Evolutionary conservation across 2,113 vertebrate genomes (phyloP).

Genomic region (Cardinalis cardinalis): DNA sequence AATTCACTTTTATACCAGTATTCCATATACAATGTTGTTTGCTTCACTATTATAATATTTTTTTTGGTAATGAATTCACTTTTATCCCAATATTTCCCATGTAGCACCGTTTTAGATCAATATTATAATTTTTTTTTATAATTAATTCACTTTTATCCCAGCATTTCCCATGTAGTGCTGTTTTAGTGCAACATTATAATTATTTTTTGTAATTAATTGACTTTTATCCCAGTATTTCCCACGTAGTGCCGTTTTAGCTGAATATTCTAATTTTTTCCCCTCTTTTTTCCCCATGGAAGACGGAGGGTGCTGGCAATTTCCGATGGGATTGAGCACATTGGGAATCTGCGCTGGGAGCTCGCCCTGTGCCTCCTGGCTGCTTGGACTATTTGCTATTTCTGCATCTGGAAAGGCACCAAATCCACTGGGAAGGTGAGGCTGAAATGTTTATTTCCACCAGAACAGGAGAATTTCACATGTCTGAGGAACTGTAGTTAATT

Average conservation of each 20-base stretch:
- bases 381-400: slow-evolving; percentile 98
- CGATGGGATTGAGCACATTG: slow-evolving; percentile 91
- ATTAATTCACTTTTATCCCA: not conserved
- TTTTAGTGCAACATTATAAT: rapidly evolving
- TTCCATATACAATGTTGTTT: not conserved
- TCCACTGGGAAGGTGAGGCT: slow-evolving; percentile 94
- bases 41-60: too few relatives aligned
- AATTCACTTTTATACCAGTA: not conserved
- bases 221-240: not conserved
- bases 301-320: slow-evolving; percentile 93
- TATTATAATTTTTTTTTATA: not conserved
- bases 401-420: slow-evolving; percentile 99
- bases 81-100: not conserved
- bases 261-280: not conserved
- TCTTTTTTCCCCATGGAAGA: slow-evolving; percentile 29
- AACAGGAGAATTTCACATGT: not conserved
- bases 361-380: slow-evolving; percentile 91
- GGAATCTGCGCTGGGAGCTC: slow-evolving; percentile 92
- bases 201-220: too few relatives aligned
- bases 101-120: rapidly evolving
- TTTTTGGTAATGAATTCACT: too few relatives aligned
- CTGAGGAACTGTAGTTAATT: not conserved
- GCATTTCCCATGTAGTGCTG: rapidly evolving
- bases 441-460: not conserved
- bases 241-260: rapidly evolving